Evolutionary conservation across 2,797 vertebrate species (phyloP), one percentile per base, ranked within the genome.

Genomic region (Meriones psammophilus): DNA sequence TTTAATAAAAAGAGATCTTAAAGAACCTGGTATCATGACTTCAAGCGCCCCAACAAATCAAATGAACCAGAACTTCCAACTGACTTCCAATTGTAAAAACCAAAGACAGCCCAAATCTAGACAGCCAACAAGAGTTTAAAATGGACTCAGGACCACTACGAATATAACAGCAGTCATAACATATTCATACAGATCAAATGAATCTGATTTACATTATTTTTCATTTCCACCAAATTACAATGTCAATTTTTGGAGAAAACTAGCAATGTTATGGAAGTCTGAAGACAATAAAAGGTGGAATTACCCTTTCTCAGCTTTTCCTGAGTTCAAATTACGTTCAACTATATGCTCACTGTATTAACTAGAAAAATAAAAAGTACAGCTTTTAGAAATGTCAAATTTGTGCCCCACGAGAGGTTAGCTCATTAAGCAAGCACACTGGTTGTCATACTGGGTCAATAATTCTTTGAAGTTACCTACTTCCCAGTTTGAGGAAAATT

Each of bases 391-490:
- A 94, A 97, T 88, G 73, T 74, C 92, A 89, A 74, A 81, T 90
- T 83, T 89, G 58, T 71, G 91, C 88, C 89, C 42, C 84, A 91
- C 28, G 54, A 95, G 91, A 95, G 71, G 33, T 79, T 71, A 94
- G 15, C 91, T 95, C 95, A 95, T 96, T 96, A 96, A 96, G 91
- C 94, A 94, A 91, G 73, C 56, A 96, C 62, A 17, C 10, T 78
- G 60, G 76, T 78, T 96, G 92, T 88, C 83, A 91, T 62, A 50
- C 22, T 89, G 83, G 90, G 93, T 91, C 95, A 96, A 84, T 91
- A 92, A 92, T 93, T 97, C 95, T 94, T 96, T 94, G 89, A 97
- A 97, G 95, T 91, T 80, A 96, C 81, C 92, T 94, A 87, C 94
- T 97, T 86, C 95, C 83, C 66, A 90, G 79, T 94, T 84, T 92